Base-by-base conservation (phyloP, 2,113 vertebrate genomes). In the Mungos mungo region DNA sequence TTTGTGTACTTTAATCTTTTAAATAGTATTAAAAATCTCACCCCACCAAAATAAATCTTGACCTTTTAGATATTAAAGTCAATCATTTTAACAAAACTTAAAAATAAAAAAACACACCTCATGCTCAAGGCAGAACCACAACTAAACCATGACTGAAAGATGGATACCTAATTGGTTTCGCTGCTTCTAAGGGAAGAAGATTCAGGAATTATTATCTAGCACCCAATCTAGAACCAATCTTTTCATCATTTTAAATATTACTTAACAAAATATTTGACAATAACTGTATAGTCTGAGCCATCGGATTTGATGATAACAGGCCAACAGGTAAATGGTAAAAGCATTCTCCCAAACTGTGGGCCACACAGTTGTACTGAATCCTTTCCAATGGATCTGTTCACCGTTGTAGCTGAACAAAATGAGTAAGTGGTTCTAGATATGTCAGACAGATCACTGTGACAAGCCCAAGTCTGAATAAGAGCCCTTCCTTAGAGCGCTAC, bases 1-100 rank as follows among this genome's bases (percentile, higher is more conserved):
- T 41, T 41, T 41, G 41, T 41, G 41, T 41, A 41, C 41, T 41
- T 50, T 54, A 45, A 87, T 29, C 1, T 88, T 92, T 74, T 52
- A 68, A 91, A 91, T 7, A 76, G 35, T 41, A 76, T 88, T 88
- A 76, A 94, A 94, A 76, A 92, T 76, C 57, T 93, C n/a, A 90
- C 69, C 21, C 21, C 11, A 77, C 15, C 41, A 87, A 91, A 79
- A 88, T 60, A 90, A 60, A 47, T 77, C 60, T 71, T 83, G 38
- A 54, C 6, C 69, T 88, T 91, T 87, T 66, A 68, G 65, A 86
- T 86, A 95, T 50, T 90, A 5, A 89, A 72, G 80, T 85, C 31
- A 80, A 50, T 2, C 21, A 85, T 88, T 84, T 88, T 88, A 76
- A 69, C n/a, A 71, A 71, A 15, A 65, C 57, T 54, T 45, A 60